Conservation (phyloP, 2,888 invertebrate species). For the Lasioglossum vierecki region DNA sequence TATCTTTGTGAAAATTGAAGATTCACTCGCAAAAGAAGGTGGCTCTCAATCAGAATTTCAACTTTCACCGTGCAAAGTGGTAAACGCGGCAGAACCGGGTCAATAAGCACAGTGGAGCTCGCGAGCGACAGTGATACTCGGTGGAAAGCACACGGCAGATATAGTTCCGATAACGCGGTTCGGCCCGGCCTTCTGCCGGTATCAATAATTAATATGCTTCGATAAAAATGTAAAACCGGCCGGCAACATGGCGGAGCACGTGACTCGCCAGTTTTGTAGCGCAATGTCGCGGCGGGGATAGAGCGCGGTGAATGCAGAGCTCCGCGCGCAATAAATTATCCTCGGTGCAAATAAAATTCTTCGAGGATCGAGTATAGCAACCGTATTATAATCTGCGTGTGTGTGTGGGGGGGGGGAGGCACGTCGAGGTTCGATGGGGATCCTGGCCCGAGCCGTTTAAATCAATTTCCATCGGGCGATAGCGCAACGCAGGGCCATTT, state of each 20-base stretch:
- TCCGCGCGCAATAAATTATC: not conserved
- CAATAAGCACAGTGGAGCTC: not conserved
- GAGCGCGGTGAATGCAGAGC: not conserved
- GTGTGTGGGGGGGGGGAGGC: not conserved
- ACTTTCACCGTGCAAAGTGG: not conserved
- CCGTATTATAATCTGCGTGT: not conserved
- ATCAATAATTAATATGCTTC: slow-evolving; percentile 15
- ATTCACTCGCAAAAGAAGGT: no score
- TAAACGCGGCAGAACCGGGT: not conserved
- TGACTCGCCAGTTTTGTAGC: not conserved
- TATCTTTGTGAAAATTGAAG: no score
- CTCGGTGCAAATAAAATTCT: not conserved
- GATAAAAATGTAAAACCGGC: slow-evolving; percentile 6
- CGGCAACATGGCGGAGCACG: not conserved
- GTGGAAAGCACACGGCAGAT: not conserved
- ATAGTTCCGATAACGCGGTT: not conserved
- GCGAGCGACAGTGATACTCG: not conserved
- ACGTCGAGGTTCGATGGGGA: not conserved
- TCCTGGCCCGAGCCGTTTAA: slow-evolving; percentile 3
- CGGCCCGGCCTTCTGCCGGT: not conserved
- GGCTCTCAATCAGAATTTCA: not conserved
- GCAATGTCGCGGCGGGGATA: not conserved
- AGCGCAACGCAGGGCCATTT: slow-evolving; percentile 12
- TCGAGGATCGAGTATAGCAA: not conserved
- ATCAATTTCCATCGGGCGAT: slow-evolving; percentile 27